These are phyloP conservation scores for Ennomos fuscantarius DNA, from an alignment of 2,888 invertebrate species.

Conservation along the genomic window DNA sequence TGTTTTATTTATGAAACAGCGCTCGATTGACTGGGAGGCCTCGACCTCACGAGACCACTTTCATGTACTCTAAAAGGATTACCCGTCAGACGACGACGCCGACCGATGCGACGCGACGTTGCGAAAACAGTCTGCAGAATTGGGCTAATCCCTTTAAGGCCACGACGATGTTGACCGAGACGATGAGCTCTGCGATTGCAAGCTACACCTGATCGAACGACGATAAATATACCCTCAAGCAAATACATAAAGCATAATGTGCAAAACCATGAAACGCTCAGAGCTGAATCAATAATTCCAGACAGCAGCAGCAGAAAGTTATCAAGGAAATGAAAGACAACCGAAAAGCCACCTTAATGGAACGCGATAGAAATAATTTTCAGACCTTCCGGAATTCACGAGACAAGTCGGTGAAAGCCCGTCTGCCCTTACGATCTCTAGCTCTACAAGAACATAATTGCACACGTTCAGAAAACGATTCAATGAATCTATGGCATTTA, in stretches of 20 bases:
- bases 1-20: constrained; percentile 56
- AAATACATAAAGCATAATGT: constrained; percentile 52
- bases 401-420: constrained; percentile 77
- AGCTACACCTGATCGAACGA: constrained; percentile 43
- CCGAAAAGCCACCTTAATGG: constrained; percentile 62
- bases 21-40: constrained; percentile 53
- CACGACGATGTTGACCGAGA: constrained; percentile 40
- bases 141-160: constrained; percentile 60
- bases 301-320: constrained; percentile 66
- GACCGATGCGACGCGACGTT: constrained; percentile 23
- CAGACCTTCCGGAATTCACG: constrained; percentile 47
- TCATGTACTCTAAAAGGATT: constrained; percentile 58
- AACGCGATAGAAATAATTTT: constrained; percentile 57
- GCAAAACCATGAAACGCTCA: constrained; percentile 52
- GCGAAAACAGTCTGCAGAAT: constrained; percentile 54
- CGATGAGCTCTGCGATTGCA: constrained; percentile 39
- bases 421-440: constrained; percentile 79
- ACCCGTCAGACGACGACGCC: constrained; percentile 46
- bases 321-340: constrained; percentile 53
- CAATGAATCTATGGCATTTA: constrained; percentile 63
- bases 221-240: constrained; percentile 47
- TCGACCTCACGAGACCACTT: constrained; percentile 52
- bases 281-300: constrained; percentile 69
- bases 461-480: constrained; percentile 69
- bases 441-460: constrained; percentile 73